These are phyloP conservation scores for Liodrosophila aerea DNA, from an alignment of 2,888 invertebrate genomes.

Conservation along the genomic window DNA sequence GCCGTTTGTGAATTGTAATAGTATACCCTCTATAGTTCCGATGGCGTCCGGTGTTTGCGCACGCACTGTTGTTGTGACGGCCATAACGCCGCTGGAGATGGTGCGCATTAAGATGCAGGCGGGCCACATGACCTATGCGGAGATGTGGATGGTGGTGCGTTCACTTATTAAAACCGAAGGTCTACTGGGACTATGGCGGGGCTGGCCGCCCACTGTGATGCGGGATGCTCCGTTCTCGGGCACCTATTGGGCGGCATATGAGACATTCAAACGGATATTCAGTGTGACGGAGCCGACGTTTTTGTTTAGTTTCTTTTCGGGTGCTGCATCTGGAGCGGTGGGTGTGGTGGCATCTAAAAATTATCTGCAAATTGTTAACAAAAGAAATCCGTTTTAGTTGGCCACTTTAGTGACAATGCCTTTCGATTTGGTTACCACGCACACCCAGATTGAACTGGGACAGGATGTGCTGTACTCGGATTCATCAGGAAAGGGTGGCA, in stretches of 20 bases:
- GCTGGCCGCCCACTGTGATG: constrained; percentile 82
- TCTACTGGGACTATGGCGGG: constrained; percentile 89
- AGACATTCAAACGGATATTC: constrained; percentile 86
- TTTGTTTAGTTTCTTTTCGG: constrained; percentile 57
- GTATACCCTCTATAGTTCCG: constrained; percentile 83
- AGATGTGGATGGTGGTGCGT: constrained; percentile 83
- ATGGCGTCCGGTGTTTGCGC: constrained; percentile 91
- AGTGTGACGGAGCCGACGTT: constrained; percentile 75
- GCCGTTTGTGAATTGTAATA: too few species aligned
- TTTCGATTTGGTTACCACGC: constrained; percentile 63
- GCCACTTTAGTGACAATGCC: constrained; percentile 70
- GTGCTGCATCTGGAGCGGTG: constrained; percentile 60
- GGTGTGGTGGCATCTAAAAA: constrained; percentile 13
- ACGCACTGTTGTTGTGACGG: constrained; percentile 89
- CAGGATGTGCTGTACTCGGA: constrained; percentile 57
- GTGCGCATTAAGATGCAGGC: constrained; percentile 99
- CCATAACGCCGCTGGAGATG: constrained; percentile 96
- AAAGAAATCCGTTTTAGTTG: constrained; percentile 33
- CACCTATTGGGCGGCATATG: constrained; percentile 95
- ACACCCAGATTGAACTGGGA: constrained; percentile 64
- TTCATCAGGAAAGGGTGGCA: not conserved
- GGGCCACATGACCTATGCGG: constrained; percentile 89
- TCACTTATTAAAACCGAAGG: constrained; percentile 87
- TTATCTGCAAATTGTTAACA: not conserved
- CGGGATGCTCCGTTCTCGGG: constrained; percentile 83